Evolutionary conservation across 2,797 vertebrate genomes (phyloP).

Genomic region (Typhlichthys subterraneus): DNA sequence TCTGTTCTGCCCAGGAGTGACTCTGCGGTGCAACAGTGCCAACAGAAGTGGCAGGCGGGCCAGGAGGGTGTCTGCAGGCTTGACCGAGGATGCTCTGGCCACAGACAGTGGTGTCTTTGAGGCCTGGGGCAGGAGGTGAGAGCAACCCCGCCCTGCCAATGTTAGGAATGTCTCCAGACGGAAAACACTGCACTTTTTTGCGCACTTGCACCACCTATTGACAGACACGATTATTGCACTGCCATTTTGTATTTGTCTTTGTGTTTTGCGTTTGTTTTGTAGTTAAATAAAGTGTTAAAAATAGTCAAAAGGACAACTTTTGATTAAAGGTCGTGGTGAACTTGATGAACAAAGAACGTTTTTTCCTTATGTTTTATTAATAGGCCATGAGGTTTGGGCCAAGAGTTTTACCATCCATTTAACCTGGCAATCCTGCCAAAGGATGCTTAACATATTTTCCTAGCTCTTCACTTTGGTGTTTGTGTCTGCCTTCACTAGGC

Average conservation of each 20-base stretch:
- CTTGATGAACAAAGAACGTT: no score
- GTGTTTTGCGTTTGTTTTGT: neutral
- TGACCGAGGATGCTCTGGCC: constrained; percentile 93
- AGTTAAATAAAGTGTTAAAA: neutral
- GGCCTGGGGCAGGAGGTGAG: constrained; percentile 92
- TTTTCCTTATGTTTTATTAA: no score
- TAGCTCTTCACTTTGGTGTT: no score
- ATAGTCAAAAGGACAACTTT: no score
- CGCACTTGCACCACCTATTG: constrained; percentile 38
- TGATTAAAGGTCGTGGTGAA: no score
- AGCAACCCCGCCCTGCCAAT: neutral
- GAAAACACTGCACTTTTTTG: constrained; percentile 5
- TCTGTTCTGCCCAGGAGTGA: constrained; percentile 79
- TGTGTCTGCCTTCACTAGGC: constrained; percentile 65
- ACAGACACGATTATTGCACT: constrained; percentile 18
- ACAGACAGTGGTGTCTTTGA: constrained; percentile 98
- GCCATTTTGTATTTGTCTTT: neutral
- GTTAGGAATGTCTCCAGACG: neutral
- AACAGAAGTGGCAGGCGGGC: constrained; percentile 86
- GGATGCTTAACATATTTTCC: no score
- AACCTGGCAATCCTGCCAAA: no score
- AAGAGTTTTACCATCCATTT: no score
- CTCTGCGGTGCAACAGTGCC: constrained; percentile 87
- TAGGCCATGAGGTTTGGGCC: no score
- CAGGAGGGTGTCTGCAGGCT: constrained; percentile 88